These are phyloP conservation scores for Diphyllodes magnificus DNA, from an alignment of 2,113 vertebrate genomes.

Conservation along the genomic window DNA sequence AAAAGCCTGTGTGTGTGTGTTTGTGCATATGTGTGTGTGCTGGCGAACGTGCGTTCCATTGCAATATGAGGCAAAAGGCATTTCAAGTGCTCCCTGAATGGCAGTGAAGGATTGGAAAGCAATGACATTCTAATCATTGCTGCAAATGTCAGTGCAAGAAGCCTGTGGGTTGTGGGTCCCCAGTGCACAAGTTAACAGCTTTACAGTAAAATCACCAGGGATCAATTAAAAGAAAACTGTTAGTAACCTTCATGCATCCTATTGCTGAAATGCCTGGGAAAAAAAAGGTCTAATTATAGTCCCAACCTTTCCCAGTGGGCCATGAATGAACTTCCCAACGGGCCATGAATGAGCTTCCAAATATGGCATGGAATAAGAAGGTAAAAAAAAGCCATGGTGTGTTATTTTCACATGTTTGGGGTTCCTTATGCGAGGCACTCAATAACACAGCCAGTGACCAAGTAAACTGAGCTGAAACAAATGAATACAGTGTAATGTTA, in stretches of 20 bases:
- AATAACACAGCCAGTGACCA: background rate
- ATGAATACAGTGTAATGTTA: background rate
- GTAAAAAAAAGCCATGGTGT: background rate
- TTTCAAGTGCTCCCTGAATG: constrained; percentile 61
- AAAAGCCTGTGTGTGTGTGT: background rate
- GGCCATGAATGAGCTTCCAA: constrained; percentile 71
- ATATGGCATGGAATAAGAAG: constrained; percentile 6
- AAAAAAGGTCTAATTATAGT: constrained; percentile 76
- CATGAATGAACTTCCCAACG: constrained; percentile 69
- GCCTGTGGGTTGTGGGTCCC: constrained; percentile 62
- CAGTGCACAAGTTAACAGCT: constrained; percentile 66
- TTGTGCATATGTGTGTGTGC: background rate
- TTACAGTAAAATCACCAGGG: constrained; percentile 71
- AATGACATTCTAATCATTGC: constrained; percentile 77
- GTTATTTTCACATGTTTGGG: constrained; percentile 24
- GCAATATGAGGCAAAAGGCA: constrained; percentile 50
- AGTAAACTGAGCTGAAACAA: background rate
- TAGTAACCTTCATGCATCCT: constrained; percentile 74
- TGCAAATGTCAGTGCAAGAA: constrained; percentile 75
- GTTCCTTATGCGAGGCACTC: background rate
- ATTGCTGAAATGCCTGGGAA: constrained; percentile 67
- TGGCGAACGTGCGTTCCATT: constrained; percentile 27
- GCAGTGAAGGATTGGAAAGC: constrained; percentile 73
- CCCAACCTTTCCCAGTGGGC: constrained; percentile 72
- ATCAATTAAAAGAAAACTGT: constrained; percentile 75